phyloP scores from a whole-genome alignment of 1,140 invertebrate species.

The Trachymyrmex septentrionalis region DNA sequence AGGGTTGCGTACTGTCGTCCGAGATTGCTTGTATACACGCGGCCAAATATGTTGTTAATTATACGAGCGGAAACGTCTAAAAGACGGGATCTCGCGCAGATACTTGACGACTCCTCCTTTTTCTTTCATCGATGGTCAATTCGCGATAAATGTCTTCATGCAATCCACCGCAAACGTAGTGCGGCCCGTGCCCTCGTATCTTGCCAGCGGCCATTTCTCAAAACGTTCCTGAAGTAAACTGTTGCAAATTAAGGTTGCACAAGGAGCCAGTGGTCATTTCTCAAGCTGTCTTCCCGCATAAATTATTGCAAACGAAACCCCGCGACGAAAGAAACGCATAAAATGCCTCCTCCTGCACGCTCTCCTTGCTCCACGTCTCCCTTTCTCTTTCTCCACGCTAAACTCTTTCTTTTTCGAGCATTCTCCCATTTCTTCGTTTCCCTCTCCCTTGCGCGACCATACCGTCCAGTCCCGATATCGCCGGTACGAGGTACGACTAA shows the following conservation, averaged over 20 bases:
- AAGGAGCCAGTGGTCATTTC: slow-evolving; percentile 84
- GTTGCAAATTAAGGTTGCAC: slow-evolving; percentile 85
- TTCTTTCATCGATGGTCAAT: slow-evolving; percentile 68
- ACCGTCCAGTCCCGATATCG: slow-evolving; percentile 71
- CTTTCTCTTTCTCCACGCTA: slow-evolving; percentile 39
- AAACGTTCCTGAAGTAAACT: slow-evolving; percentile 82
- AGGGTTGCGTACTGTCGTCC: neutral
- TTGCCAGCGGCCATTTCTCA: slow-evolving; percentile 80
- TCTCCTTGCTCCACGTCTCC: slow-evolving; percentile 41
- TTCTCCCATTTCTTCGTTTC: slow-evolving; percentile 56
- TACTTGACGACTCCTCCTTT: slow-evolving; percentile 22
- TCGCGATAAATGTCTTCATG: slow-evolving; percentile 79
- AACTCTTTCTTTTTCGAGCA: slow-evolving; percentile 45
- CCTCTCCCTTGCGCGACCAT: neutral
- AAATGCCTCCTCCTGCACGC: slow-evolving; percentile 73
- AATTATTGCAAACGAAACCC: slow-evolving; percentile 85
- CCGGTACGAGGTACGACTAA: slow-evolving; percentile 70
- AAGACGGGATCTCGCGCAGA: slow-evolving; percentile 45
- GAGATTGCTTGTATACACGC: neutral
- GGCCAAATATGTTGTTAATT: slow-evolving; percentile 45
- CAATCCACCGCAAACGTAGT: slow-evolving; percentile 68
- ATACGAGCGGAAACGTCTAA: slow-evolving; percentile 43
- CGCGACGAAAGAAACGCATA: slow-evolving; percentile 83
- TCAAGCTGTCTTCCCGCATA: slow-evolving; percentile 84
- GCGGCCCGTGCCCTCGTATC: slow-evolving; percentile 70